A percentile compares a stretch with the other conserved stretches of the same genome.
phyloP scores from a whole-genome alignment of 2,888 invertebrate genomes.

The Eilema sororculum region DNA sequence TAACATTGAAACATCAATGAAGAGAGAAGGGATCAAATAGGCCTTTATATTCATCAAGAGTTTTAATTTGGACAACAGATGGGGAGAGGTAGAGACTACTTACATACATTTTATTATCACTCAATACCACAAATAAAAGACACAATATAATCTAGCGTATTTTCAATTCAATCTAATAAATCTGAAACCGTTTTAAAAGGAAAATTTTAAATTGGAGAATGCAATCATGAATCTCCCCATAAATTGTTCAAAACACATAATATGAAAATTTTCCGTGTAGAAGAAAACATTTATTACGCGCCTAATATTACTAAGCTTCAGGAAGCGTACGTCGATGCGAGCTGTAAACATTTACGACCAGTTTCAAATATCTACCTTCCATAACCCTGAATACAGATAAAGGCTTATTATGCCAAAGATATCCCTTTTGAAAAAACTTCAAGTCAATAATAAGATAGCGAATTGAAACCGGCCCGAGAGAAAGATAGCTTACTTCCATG shows the following conservation, averaged over 20 bases:
- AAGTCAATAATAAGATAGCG: constrained; percentile 60
- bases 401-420: constrained; percentile 42
- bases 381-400: constrained; percentile 41
- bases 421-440: constrained; percentile 42
- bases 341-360: constrained; percentile 82
- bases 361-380: constrained; percentile 80
- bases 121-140: not conserved
- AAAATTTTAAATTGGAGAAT: constrained; percentile 3
- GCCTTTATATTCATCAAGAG: constrained; percentile 57
- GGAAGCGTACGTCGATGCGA: constrained; percentile 84
- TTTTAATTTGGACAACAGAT: constrained; percentile 66
- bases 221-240: constrained; percentile 58
- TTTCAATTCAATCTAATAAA: too few species aligned
- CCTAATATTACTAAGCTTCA: constrained; percentile 85
- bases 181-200: not conserved
- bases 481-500: constrained; percentile 72
- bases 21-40: constrained; percentile 70
- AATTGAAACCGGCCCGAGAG: constrained; percentile 77
- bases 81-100: constrained; percentile 49
- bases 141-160: too few species aligned
- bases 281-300: constrained; percentile 87
- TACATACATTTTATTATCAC: not conserved
- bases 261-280: constrained; percentile 72
- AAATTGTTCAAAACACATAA: constrained; percentile 70
- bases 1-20: constrained; percentile 81